These are phyloP conservation scores for Pungitius pungitius DNA, from an alignment of 2,113 vertebrate species.

Conservation along the genomic window DNA sequence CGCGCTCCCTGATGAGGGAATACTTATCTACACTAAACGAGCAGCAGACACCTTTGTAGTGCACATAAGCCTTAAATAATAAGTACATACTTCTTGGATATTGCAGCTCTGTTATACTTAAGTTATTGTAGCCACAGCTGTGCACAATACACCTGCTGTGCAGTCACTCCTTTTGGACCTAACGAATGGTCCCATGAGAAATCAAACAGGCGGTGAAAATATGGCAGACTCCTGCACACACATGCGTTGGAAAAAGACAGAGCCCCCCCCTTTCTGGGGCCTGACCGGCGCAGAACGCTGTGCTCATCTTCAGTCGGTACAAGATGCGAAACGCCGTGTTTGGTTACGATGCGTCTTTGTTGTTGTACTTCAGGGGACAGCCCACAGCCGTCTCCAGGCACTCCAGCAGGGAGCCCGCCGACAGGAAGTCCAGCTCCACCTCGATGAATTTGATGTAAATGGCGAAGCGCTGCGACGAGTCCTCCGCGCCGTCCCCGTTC, in stretches of 20 bases:
- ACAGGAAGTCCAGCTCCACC: conserved; percentile 99
- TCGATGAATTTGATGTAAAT: conserved; percentile 98
- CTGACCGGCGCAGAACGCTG: conserved; percentile 18
- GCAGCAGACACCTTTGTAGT: conserved; percentile 60
- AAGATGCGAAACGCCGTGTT: conserved; percentile 9
- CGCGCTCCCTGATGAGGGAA: conserved; percentile 71
- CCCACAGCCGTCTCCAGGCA: conserved; percentile 98
- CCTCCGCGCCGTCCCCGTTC: conserved; percentile 77
- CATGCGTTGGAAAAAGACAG: conserved; percentile 41
- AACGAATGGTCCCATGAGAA: conserved; percentile 5
- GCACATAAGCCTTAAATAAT: conserved; percentile 49
- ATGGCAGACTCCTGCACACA: conserved; percentile 24
- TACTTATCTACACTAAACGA: conserved; percentile 49
- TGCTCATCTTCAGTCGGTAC: conserved; percentile 25
- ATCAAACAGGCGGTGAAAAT: conserved; percentile 27
- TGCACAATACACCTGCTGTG: conserved; percentile 20
- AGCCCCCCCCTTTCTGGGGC: conserved; percentile 27
- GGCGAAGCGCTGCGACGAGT: conserved; percentile 74
- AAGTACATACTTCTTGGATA: conserved; percentile 35
- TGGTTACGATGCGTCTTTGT: conserved; percentile 74
- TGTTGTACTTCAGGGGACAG: conserved; percentile 94
- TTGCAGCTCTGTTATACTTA: conserved; percentile 26
- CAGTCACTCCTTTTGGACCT: conserved; percentile 15
- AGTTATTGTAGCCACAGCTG: conserved; percentile 12
- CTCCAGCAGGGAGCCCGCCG: conserved; percentile 95